phyloP scores from a whole-genome alignment of 2,797 vertebrate genomes.

The Chelidonichthys spinosus region DNA sequence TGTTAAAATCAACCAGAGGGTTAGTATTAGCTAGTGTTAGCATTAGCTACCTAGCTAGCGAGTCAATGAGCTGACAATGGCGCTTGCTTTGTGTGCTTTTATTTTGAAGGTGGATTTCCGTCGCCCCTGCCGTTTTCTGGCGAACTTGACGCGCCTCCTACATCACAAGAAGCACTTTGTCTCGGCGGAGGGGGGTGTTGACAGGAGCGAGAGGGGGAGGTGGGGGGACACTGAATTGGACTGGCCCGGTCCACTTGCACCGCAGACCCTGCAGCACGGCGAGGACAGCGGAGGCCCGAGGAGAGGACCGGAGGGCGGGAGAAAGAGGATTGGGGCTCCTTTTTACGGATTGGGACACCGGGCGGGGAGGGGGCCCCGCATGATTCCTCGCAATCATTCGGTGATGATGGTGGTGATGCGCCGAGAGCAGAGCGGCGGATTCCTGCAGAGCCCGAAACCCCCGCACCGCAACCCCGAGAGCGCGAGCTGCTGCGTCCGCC shows the following conservation, averaged over 20 bases:
- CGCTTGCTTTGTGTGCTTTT: neutral
- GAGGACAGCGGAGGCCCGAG: slow-evolving; percentile 9
- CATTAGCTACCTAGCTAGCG: fast-evolving
- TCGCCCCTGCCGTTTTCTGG: fast-evolving
- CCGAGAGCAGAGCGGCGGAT: slow-evolving; percentile 42
- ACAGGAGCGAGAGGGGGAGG: slow-evolving; percentile 39
- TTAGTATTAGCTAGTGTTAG: neutral
- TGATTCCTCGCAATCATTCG: slow-evolving; percentile 33
- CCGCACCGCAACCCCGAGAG: slow-evolving; percentile 8
- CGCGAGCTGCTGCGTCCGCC: slow-evolving; percentile 20
- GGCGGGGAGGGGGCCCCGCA: slow-evolving; percentile 18
- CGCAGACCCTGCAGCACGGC: slow-evolving; percentile 30
- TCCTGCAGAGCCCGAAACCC: slow-evolving; percentile 54
- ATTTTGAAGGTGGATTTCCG: slow-evolving; percentile 20
- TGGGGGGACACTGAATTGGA: slow-evolving; percentile 41
- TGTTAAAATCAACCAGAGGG: neutral
- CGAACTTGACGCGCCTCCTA: neutral
- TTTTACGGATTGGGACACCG: neutral
- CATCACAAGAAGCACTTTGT: slow-evolving; percentile 71
- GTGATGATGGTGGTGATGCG: slow-evolving; percentile 60
- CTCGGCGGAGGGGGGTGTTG: slow-evolving; percentile 32
- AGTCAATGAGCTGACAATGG: no score
- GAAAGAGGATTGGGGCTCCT: neutral
- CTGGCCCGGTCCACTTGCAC: slow-evolving; percentile 39
- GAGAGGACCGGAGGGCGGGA: neutral